phyloP scores from a whole-genome alignment of 2,113 vertebrate genomes.

The Trematocara nigrifrons region DNA sequence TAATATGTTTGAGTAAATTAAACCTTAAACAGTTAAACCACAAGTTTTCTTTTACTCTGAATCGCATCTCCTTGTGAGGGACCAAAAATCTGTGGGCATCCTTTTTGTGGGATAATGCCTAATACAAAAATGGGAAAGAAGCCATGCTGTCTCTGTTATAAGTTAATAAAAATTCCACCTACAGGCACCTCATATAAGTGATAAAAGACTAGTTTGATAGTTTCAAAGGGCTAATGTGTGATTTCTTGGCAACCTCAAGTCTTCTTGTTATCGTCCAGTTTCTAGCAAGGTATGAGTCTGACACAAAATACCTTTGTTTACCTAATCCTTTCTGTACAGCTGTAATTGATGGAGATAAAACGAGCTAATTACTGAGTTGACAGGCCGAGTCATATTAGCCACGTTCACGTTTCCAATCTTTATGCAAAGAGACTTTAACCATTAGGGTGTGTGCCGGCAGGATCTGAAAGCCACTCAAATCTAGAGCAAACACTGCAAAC shows the following conservation, averaged over 20 bases:
- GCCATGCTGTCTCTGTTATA: background rate
- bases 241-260: background rate
- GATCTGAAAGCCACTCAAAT: conserved; percentile 33
- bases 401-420: background rate
- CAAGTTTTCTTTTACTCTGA: background rate
- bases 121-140: background rate
- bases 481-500: conserved; percentile 55
- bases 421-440: background rate
- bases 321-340: background rate
- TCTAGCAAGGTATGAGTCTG: background rate
- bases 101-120: background rate
- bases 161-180: background rate
- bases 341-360: background rate
- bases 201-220: background rate
- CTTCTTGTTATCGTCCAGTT: background rate
- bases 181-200: background rate
- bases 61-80: background rate
- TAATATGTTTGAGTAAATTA: background rate
- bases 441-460: conserved; percentile 38
- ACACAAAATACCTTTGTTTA: background rate
- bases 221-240: background rate
- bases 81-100: background rate
- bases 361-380: background rate
- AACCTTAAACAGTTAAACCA: background rate
- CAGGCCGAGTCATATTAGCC: background rate